A percentile compares a stretch with the other conserved stretches of the same genome.
These are phyloP conservation scores for Aurelia sp. DNA, from an alignment of 30 jellyfish, hydroid and myxozoan genomes.

Conservation along the genomic window DNA sequence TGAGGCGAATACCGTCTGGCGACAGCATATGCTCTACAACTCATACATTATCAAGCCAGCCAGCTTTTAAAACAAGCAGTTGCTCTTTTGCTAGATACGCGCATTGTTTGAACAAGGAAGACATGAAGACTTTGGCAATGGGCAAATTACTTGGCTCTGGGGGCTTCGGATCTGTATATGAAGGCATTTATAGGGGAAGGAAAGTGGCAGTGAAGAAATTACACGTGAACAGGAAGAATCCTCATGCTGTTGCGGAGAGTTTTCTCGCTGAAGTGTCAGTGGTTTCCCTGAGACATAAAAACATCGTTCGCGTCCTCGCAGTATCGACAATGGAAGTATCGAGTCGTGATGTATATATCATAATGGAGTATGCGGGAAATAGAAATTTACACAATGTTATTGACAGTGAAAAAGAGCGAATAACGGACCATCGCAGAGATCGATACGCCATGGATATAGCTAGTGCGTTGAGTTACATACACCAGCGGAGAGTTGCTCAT, in stretches of 20 bases:
- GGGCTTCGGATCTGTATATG: slow-evolving; percentile 98
- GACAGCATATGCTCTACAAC: slow-evolving; percentile 20
- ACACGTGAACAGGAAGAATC: slow-evolving; percentile 84
- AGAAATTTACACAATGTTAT: slow-evolving; percentile 81
- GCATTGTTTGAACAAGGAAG: slow-evolving; percentile 53
- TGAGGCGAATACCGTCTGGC: slow-evolving; percentile 37
- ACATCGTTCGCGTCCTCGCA: slow-evolving; percentile 93
- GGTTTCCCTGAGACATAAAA: slow-evolving; percentile 83
- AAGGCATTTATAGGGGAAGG: slow-evolving; percentile 80
- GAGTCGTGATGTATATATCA: slow-evolving; percentile 62
- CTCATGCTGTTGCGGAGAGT: slow-evolving; percentile 94
- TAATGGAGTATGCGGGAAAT: slow-evolving; percentile 97
- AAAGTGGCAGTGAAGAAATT: slow-evolving; percentile 92
- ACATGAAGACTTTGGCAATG: slow-evolving; percentile 54
- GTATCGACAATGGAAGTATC: slow-evolving; percentile 72
- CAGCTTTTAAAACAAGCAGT: slow-evolving; percentile 3
- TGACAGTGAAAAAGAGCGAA: slow-evolving; percentile 79
- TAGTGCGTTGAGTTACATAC: slow-evolving; percentile 89
- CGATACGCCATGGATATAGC: slow-evolving; percentile 90
- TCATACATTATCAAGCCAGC: slow-evolving; percentile 5
- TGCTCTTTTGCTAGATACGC: slow-evolving; percentile 81
- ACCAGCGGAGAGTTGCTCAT: slow-evolving; percentile 91
- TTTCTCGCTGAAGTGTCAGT: slow-evolving; percentile 95
- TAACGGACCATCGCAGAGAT: slow-evolving; percentile 71
- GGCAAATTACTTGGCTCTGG: slow-evolving; percentile 95